Conservation (phyloP, 2,888 invertebrate species). For the Calameuta pallipes region DNA sequence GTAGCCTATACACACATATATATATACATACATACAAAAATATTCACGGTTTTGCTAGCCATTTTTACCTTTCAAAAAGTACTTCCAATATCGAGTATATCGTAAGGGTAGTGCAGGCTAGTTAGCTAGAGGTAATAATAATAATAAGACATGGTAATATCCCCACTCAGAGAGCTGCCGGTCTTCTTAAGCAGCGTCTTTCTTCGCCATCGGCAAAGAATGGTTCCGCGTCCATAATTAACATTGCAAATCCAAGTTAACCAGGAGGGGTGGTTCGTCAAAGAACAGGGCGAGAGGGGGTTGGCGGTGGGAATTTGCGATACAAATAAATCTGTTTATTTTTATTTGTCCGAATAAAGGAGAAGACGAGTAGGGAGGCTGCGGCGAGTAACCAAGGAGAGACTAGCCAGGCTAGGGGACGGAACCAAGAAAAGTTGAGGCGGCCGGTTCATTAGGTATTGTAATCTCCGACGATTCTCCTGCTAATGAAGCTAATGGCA, state of each 20-base stretch:
- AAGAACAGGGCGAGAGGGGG: conserved; percentile 40
- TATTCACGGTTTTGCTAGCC: neutral
- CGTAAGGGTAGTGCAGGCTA: neutral
- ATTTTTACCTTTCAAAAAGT: neutral
- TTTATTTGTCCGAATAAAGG: conserved; percentile 46
- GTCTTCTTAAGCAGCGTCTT: neutral
- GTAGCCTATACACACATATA: neutral
- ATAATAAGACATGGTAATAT: neutral
- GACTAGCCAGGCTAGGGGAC: neutral
- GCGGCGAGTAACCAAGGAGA: neutral
- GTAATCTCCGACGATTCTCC: conserved; percentile 58
- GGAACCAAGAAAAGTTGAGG: conserved; percentile 28
- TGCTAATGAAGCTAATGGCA: conserved; percentile 64
- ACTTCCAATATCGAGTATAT: neutral
- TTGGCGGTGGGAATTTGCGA: conserved; percentile 51
- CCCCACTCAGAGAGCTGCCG: neutral
- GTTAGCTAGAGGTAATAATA: neutral
- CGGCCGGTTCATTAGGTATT: conserved; percentile 65
- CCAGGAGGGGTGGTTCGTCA: conserved; percentile 50
- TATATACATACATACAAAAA: neutral
- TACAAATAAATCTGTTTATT: conserved; percentile 63
- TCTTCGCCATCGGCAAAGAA: neutral
- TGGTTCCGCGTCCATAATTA: conserved; percentile 44
- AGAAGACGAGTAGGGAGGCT: neutral
- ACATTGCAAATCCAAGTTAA: conserved; percentile 61